These are phyloP conservation scores for Lophotis ruficrista DNA, from an alignment of 2,113 vertebrate species.

Conservation along the genomic window DNA sequence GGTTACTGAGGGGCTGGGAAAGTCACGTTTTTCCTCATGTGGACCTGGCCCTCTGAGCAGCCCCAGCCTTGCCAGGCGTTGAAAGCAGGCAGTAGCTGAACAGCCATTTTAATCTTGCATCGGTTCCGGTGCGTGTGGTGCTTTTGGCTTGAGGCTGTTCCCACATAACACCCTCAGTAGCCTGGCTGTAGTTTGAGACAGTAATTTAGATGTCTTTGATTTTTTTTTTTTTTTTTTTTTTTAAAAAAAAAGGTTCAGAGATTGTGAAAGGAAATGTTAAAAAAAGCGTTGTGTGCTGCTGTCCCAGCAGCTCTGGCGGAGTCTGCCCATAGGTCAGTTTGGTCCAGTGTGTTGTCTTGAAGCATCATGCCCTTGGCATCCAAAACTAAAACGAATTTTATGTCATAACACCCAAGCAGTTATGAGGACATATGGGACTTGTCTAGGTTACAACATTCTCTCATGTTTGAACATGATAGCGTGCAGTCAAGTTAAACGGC, in stretches of 20 bases:
- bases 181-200: not conserved
- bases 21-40: accelerated
- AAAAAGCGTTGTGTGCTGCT: not conserved
- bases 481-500: not conserved
- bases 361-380: not conserved
- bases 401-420: constrained; percentile 7
- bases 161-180: not conserved
- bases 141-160: not conserved
- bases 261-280: not conserved
- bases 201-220: not conserved
- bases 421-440: not conserved
- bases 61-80: not conserved
- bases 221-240: not conserved
- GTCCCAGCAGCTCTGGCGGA: not conserved
- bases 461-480: not conserved
- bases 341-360: not conserved
- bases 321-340: not conserved
- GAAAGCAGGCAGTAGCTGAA: not conserved
- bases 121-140: not conserved
- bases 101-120: not conserved
- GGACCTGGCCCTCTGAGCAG: not conserved
- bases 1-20: not conserved
- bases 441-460: not conserved
- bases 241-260: not conserved
- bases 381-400: constrained; percentile 2